Base-by-base conservation (phyloP, 2,888 invertebrate species). In the Pandemis corylana region DNA sequence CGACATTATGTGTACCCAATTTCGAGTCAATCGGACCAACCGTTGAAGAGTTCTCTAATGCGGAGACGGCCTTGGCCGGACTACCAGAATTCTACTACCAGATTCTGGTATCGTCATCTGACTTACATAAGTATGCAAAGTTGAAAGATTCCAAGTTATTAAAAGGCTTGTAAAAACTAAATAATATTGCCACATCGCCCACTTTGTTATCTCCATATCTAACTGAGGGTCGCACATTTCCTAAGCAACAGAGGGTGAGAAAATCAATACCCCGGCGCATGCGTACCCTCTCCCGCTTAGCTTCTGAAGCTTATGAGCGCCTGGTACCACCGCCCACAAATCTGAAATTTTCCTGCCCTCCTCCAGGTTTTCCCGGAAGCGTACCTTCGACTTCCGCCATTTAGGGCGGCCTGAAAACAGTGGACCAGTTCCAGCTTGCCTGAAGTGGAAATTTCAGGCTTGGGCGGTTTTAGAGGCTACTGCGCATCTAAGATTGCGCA, bases 311-410 rank as follows among this genome's bases (percentile, higher is more conserved):
- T 76, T 79, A 70, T 93, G 88, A 2, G 13, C 66, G 70, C 93
- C 92, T 93, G 78, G 93, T 93, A 89, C 80, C 72, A 85, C 90
- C 93, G 94, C 94, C 94, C 94, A 94, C 94, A 93, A 91, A 78
- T 83, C 91, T 91, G 91, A 91, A 90, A 91, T 90, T 93, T 94
- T 88, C 91, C 87, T 91, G 91, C 92, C 93, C 91, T 93, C 89
- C 79, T 87, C 86, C 89, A 87, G 87, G 85, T 77, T 86, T 93
- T 87, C 84, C 87, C 89, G 89, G 90, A 89, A 84, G 82, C 85
- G 80, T 72, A 81, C 89, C 89, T 90, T 86, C 81, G 65, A 82
- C 83, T 90, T 91, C 90, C 90, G 88, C 76, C 80, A 74, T 85
- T 80, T 89, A 92, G 93, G 94, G 92, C 92, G 87, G 89, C 77